A percentile compares a stretch with the other conserved stretches of the same genome.
Evolutionary conservation across 37 sponge, comb jelly and placozoan species (phyloP).

Genomic region (Cladorhizidae sp.): DNA sequence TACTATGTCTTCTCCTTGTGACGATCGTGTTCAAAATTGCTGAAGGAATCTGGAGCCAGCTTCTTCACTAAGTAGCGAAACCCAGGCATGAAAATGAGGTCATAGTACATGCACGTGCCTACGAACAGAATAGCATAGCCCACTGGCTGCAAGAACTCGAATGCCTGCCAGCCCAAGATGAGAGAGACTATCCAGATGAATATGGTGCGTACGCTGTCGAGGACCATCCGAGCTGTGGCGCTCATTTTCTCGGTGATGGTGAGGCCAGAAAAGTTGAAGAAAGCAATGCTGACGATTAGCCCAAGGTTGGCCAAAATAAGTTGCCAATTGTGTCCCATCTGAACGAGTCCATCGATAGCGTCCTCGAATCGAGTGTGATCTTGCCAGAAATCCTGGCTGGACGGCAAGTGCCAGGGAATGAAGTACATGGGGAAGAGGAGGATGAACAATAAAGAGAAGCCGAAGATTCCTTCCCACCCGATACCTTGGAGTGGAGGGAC

Average conservation of each 20-base stretch:
- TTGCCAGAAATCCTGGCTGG: conserved; percentile 72
- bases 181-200: conserved; percentile 94
- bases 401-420: conserved; percentile 91
- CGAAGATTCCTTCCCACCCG: conserved; percentile 97
- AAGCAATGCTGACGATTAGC: conserved; percentile 87
- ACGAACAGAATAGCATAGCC: conserved; percentile 83
- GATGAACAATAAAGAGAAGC: conserved; percentile 68
- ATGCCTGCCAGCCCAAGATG: conserved; percentile 81
- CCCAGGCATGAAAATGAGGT: conserved; percentile 72
- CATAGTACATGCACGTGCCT: conserved; percentile 91
- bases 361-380: conserved; percentile 80
- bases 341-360: conserved; percentile 81
- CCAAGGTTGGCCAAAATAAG: conserved; percentile 75
- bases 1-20: conserved; percentile 14
- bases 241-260: conserved; percentile 88
- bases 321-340: conserved; percentile 54
- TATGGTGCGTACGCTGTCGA: conserved; percentile 90
- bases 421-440: conserved; percentile 93
- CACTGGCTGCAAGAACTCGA: conserved; percentile 79
- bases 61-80: conserved; percentile 13
- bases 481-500: conserved; percentile 90
- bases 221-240: conserved; percentile 94
- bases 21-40: background rate
- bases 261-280: conserved; percentile 96
- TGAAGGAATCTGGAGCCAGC: background rate